These are phyloP conservation scores for Catostylus mosaicus DNA, from an alignment of 30 jellyfish, hydroid and myxozoan genomes.

Conservation along the genomic window DNA sequence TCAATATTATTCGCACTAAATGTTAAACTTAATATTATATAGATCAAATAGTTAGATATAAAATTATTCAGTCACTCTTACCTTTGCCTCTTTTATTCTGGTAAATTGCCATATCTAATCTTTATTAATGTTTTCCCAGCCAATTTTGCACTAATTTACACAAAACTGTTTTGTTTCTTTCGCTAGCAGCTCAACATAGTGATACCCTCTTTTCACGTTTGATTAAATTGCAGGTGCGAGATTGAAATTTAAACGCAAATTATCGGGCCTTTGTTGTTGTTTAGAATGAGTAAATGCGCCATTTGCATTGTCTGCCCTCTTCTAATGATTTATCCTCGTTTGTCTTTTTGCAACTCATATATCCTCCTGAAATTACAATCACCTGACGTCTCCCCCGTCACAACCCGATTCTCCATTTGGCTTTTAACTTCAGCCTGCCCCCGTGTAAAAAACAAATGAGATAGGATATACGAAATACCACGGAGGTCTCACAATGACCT, in stretches of 20 bases:
- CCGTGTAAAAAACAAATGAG: not conserved
- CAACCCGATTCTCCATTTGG: not conserved
- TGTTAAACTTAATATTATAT: no score
- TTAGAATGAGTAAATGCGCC: conserved; percentile 24
- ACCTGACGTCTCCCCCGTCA: conserved; percentile 3
- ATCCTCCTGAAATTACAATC: not conserved
- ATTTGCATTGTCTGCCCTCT: conserved; percentile 44
- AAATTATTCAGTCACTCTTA: no score
- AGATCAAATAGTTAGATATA: no score
- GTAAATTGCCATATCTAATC: no score
- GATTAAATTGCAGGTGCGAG: conserved; percentile 12
- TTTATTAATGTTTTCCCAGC: no score
- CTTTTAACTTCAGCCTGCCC: not conserved
- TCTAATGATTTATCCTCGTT: conserved; percentile 6
- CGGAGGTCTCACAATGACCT: not conserved
- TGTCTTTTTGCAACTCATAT: not conserved
- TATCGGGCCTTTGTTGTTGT: not conserved
- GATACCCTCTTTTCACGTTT: not conserved
- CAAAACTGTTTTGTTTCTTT: not conserved
- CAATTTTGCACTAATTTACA: no score
- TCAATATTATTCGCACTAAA: no score
- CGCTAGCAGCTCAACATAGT: conserved; percentile 1
- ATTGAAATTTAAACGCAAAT: not conserved
- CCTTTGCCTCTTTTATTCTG: no score
- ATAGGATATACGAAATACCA: not conserved